Percentiles rank a stretch among this genome's conserved stretches.
Conservation (phyloP, 2,113 vertebrate genomes). For the Tenrec ecaudatus region DNA sequence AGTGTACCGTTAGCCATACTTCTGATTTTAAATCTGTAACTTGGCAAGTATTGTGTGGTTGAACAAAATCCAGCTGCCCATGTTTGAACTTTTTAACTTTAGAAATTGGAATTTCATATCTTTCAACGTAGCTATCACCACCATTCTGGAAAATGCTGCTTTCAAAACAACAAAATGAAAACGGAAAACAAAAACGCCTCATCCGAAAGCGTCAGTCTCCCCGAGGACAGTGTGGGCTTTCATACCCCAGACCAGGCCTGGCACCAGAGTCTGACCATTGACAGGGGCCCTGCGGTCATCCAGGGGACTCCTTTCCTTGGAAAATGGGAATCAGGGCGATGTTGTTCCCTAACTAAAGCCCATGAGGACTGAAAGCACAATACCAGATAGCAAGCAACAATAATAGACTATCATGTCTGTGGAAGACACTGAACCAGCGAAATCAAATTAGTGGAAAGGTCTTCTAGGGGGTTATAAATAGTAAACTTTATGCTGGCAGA, state of each 20-base stretch:
- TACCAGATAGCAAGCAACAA: background rate
- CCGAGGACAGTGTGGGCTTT: background rate
- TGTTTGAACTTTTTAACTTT: background rate
- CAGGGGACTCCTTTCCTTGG: constrained; percentile 18
- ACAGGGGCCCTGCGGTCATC: background rate
- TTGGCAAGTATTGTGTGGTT: background rate
- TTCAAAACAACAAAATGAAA: background rate
- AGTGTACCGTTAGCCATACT: background rate
- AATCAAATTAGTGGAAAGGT: background rate
- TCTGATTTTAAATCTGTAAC: background rate
- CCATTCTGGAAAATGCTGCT: background rate
- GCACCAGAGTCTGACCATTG: background rate
- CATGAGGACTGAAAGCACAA: background rate
- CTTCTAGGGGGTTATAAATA: background rate
- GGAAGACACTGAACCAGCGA: background rate
- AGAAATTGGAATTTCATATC: background rate
- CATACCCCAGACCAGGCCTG: background rate
- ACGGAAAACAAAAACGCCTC: no score
- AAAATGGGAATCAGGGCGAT: constrained; percentile 9
- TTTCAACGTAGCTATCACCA: background rate
- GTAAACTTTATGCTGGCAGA: background rate
- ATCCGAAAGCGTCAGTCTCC: background rate
- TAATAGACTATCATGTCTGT: background rate
- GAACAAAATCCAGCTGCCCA: background rate
- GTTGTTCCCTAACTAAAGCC: background rate